These are phyloP conservation scores for Episyrphus balteatus DNA, from an alignment of 1,140 invertebrate genomes.

Conservation along the genomic window DNA sequence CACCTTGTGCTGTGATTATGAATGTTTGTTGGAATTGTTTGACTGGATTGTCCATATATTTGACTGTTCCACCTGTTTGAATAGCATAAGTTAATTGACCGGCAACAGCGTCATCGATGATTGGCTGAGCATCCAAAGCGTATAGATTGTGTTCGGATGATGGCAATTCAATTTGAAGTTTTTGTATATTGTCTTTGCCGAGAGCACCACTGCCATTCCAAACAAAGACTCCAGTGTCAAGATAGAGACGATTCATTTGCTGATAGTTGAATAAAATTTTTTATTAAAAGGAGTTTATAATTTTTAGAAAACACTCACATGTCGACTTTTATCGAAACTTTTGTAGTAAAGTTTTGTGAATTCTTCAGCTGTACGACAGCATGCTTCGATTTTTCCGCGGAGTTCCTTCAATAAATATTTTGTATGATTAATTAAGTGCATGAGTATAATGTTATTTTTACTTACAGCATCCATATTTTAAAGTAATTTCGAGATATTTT, in stretches of 20 bases:
- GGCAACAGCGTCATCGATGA: conserved; percentile 54
- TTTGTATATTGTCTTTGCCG: conserved; percentile 64
- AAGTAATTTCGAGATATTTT: too few relatives aligned
- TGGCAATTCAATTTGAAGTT: conserved; percentile 65
- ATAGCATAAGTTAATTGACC: conserved; percentile 62
- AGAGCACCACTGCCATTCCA: conserved; percentile 76
- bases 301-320: conserved; percentile 45
- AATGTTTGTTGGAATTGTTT: conserved; percentile 72
- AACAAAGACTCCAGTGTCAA: conserved; percentile 64
- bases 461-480: background rate
- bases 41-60: conserved; percentile 44
- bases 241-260: conserved; percentile 63
- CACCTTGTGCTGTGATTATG: conserved; percentile 65
- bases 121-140: conserved; percentile 68
- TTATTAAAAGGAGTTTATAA: background rate
- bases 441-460: background rate
- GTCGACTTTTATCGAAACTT: conserved; percentile 65
- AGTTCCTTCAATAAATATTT: conserved; percentile 14
- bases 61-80: conserved; percentile 60
- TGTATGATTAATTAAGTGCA: background rate
- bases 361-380: conserved; percentile 63
- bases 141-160: conserved; percentile 54
- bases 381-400: conserved; percentile 53
- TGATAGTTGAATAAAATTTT: conserved; percentile 32
- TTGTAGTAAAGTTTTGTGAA: conserved; percentile 77